Evolutionary conservation across 2,797 vertebrate species (phyloP), one percentile per base, ranked within the genome.

Genomic region (Cirrhinus mrigala): DNA sequence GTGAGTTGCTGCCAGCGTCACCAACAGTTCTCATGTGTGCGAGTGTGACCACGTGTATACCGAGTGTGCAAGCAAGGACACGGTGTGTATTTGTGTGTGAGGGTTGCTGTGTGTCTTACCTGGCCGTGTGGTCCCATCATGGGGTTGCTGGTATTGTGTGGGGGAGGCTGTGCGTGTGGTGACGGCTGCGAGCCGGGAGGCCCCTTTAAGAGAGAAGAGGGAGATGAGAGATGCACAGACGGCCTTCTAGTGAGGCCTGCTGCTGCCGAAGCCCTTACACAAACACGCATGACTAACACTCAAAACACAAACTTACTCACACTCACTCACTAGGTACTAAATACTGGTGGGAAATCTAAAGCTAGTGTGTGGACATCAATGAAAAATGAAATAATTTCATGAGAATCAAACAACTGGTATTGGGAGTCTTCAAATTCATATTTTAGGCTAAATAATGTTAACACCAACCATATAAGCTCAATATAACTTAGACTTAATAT

Each of bases 41-140:
- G 58, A 48, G 56, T 64, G 44, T 68, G 66, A 33, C 52, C 5
- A 16, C 11, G 77, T 48, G 73, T n/a, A 22, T 66, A 68, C 40
- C 12, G 44, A 40, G 73, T 37, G 82, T 83, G 73, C 22, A 24
- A 69, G 60, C 33, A 76, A 76, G 56, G 71, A 37, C 27, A 14
- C 29, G 27, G 27, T 24, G 52, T 68, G 83, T 24, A 20, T 52
- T 40, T 66, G 64, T 33, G 37, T 33, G 56, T 37, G 82, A 18
- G 73, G 22, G 83, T 89, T 83, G 86, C 91, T 89, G 79, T 71
- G 89, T 83, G 48, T 89, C 92, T 96, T 96, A 97, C 95, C 96
- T 96, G 96, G 90, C 94, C 92, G 50, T 97, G 96, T 85, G 96
- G 96, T 92, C 96, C 96, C 95, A 96, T 95, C 95, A 96, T 96